Evolutionary conservation across 2,797 vertebrate species (phyloP), one percentile per base, ranked within the genome.

Genomic region (Pangasius sanitwongsei): DNA sequence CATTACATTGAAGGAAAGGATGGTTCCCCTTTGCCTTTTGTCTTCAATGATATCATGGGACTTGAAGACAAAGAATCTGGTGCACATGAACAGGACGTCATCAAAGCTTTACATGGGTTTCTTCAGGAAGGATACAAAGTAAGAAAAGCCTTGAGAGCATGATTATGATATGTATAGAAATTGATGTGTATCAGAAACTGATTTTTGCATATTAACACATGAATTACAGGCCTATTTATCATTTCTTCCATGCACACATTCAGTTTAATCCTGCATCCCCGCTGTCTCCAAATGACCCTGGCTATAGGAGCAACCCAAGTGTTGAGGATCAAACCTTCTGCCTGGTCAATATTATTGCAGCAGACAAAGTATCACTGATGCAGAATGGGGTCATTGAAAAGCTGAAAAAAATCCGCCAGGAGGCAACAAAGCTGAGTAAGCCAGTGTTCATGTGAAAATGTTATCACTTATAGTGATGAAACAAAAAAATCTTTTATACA

Each of bases 301-400:
- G 6, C 20, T 70, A 13, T 63, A 87, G n/a, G 41, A 77, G 28
- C 13, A 44, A 48, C 20, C 37, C 82, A 1, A 70, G 16, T 1
- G 34, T 80, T 28, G 55, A 78, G 7, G 72, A 78, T 6, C 48
- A 85, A 44, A 50, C 63, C 31, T 78, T 57, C 81, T 89, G 89
- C 81, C 61, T 89, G 28, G 86, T 89, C 16, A 84, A 31, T 16
- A 6, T 89, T 37, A 48, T 89, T 1, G 28, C 81, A 80, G 86
- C 81, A 57, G 61, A 87, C 67, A 87, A 23, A 78, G 4, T 89
- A 2, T 87, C 86, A 63, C 0, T 34, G 0, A 69, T 48, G 59
- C 0, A 8, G 0, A 2, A 44, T 16, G 34, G 6, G 5, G 37
- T 89, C 4, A n/a, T 72, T 69, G 4, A 41, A 2, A 85, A 87